A percentile compares a stretch with the other conserved stretches of the same genome.
phyloP scores from a whole-genome alignment of 2,797 vertebrate species.

The Myoxocephalus aenaeus region DNA sequence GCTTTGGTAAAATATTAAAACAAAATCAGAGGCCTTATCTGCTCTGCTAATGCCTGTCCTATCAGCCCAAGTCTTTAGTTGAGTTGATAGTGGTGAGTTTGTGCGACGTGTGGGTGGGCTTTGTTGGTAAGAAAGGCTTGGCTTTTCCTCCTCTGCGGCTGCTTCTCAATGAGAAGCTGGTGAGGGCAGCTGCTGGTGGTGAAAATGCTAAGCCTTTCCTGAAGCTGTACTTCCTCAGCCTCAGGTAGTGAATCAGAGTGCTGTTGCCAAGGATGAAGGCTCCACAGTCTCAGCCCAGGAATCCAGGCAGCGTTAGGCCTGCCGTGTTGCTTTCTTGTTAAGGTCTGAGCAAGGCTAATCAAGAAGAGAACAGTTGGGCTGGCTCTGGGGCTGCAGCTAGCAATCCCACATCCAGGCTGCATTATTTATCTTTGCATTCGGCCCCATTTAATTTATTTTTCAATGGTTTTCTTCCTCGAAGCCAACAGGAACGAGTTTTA shows the following conservation, averaged over 20 bases:
- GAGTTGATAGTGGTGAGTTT: conserved; percentile 57
- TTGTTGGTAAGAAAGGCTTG: conserved; percentile 59
- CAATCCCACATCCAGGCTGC: conserved; percentile 78
- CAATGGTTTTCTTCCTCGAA: conserved; percentile 77
- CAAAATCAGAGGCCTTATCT: conserved; percentile 23
- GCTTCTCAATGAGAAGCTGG: conserved; percentile 67
- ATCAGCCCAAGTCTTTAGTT: conserved; percentile 44
- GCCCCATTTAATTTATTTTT: conserved; percentile 84
- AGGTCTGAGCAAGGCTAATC: conserved; percentile 81
- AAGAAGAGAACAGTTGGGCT: conserved; percentile 74
- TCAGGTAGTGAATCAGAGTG: conserved; percentile 65
- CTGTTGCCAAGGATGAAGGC: conserved; percentile 71
- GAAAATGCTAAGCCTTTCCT: conserved; percentile 79
- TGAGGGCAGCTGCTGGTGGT: conserved; percentile 67
- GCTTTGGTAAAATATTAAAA: conserved; percentile 4
- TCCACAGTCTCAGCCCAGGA: conserved; percentile 65
- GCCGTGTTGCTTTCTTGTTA: conserved; percentile 67
- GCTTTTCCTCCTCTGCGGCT: conserved; percentile 65
- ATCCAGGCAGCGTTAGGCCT: conserved; percentile 49
- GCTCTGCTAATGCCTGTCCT: conserved; percentile 29
- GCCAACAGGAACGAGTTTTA: conserved; percentile 72
- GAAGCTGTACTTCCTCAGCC: conserved; percentile 80
- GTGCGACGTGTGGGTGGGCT: conserved; percentile 62
- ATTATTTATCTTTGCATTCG: conserved; percentile 86
- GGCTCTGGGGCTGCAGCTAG: conserved; percentile 73